Evolutionary conservation across 2,797 vertebrate genomes (phyloP), one percentile per base, ranked within the genome.

Genomic region (Tadarida brasiliensis): DNA sequence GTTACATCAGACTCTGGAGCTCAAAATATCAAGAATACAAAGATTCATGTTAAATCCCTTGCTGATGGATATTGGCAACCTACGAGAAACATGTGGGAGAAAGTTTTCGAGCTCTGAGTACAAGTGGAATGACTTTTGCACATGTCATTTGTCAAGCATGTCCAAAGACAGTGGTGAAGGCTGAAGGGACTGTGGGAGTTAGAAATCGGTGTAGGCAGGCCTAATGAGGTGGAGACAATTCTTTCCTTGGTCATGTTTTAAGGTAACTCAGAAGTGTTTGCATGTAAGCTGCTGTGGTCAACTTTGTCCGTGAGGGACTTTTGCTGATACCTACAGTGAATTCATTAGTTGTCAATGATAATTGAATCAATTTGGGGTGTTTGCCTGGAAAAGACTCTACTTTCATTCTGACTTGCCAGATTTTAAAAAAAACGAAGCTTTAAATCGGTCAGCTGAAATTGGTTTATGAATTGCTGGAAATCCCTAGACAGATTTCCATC

Each of bases 391-490:
- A 87, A 71, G 24, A 87, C 39, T 92, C 70, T 35, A n/a, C 88
- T 96, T 96, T 19, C 78, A 61, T 30, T 97, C 87, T 87, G 68
- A 94, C 24, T 93, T 94, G 11, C 94, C 96, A 77, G 26, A 10
- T 96, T 78, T 92, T 86, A 94, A 56, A 94, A 56, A 35, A 90
- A 76, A 87, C 0, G 5, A 92, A 93, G 78, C 59, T 93, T 24
- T 73, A 92, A 95, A 81, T 96, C 20, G 71, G 76, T 96, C 95
- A 61, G 88, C 20, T 95, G 96, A 97, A 97, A 28, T 73, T 87
- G 74, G 87, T 67, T 98, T 97, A 95, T 97, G 84, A 96, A 83
- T 96, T 97, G n/a, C 80, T 97, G 35, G 87, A 96, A 97, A 95
- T 33, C 96, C 61, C 88, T 95, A 59, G 96, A 82, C 39, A 96